phyloP scores from a whole-genome alignment of 1,140 invertebrate genomes.

The Drosophila kohkoa region DNA sequence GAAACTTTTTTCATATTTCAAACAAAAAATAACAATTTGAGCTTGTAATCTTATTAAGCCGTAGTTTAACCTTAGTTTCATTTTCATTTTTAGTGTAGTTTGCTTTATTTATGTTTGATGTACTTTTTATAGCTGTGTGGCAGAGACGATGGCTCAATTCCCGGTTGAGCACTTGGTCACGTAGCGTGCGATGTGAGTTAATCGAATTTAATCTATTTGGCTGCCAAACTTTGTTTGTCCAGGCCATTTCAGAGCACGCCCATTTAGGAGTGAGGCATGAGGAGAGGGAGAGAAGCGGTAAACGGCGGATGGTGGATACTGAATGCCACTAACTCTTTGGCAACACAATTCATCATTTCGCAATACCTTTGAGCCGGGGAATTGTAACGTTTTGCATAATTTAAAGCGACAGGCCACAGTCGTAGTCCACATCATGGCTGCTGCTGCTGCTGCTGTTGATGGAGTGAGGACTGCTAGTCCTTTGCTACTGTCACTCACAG shows the following conservation, averaged over 20 bases:
- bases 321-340: slow-evolving; percentile 46
- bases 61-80: not conserved
- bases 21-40: not conserved
- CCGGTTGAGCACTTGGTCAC: slow-evolving; percentile 48
- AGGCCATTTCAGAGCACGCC: slow-evolving; percentile 15
- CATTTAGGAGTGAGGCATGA: not conserved
- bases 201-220: slow-evolving; percentile 73
- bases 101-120: not conserved
- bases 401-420: slow-evolving; percentile 72
- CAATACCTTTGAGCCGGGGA: slow-evolving; percentile 58
- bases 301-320: not conserved
- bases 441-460: not conserved
- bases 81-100: not conserved
- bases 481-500: slow-evolving; percentile 77
- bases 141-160: not conserved
- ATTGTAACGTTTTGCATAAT: slow-evolving; percentile 79
- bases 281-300: too few species aligned
- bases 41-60: not conserved
- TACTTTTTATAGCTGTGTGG: not conserved
- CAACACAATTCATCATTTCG: slow-evolving; percentile 72
- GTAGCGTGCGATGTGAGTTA: slow-evolving; percentile 70
- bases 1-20: too few species aligned
- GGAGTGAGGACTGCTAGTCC: slow-evolving; percentile 39
- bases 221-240: slow-evolving; percentile 37
- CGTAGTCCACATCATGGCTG: not conserved